Percentiles rank a stretch among this genome's conserved stretches.
phyloP scores from a whole-genome alignment of 2,888 invertebrate species.

The Eupithecia tripunctaria region DNA sequence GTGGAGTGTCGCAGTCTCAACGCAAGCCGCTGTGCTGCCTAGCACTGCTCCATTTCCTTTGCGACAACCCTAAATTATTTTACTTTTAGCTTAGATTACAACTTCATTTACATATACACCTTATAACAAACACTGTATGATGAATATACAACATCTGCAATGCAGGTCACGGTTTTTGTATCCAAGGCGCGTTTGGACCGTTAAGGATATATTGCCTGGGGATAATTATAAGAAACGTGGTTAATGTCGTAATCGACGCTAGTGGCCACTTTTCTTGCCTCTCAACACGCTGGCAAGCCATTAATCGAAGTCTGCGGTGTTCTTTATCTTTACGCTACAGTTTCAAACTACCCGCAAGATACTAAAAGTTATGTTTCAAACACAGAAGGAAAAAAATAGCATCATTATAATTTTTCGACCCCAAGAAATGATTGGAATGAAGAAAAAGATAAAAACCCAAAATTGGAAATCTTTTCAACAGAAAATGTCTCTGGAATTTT shows the following conservation, averaged over 20 bases:
- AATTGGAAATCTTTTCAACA: not conserved
- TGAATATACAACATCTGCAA: slow-evolving; percentile 40
- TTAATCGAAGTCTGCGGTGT: slow-evolving; percentile 52
- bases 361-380: not conserved
- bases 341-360: slow-evolving; percentile 20
- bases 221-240: slow-evolving; percentile 60
- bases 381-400: not conserved
- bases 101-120: slow-evolving; percentile 39
- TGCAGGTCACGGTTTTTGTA: slow-evolving; percentile 48
- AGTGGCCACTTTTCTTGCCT: slow-evolving; percentile 41
- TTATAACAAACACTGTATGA: slow-evolving; percentile 36
- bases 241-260: slow-evolving; percentile 53
- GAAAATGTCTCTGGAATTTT: slow-evolving; percentile 4
- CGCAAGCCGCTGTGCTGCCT: slow-evolving; percentile 37
- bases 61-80: slow-evolving; percentile 37
- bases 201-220: slow-evolving; percentile 49
- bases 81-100: slow-evolving; percentile 38
- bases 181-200: slow-evolving; percentile 42
- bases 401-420: too few species aligned
- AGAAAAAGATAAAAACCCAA: not conserved
- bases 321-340: slow-evolving; percentile 41
- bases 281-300: slow-evolving; percentile 49
- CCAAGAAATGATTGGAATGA: not conserved
- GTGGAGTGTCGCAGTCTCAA: slow-evolving; percentile 51
- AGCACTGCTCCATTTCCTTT: slow-evolving; percentile 38